phyloP scores from a whole-genome alignment of 2,888 invertebrate species.

The Orthosia gracilis region DNA sequence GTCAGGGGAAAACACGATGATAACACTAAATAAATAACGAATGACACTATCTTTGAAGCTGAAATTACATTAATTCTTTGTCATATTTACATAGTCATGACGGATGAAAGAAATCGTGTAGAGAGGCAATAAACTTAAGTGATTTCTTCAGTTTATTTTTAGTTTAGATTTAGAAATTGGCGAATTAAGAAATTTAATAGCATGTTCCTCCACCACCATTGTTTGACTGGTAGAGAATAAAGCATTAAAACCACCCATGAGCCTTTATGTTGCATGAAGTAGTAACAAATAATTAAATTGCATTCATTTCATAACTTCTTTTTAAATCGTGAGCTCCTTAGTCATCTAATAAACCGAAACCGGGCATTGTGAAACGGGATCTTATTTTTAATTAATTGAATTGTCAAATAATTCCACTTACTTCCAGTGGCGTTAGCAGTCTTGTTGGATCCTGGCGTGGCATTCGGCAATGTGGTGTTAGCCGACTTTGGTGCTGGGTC shows the following conservation, averaged over 20 bases:
- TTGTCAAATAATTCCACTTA: constrained; percentile 54
- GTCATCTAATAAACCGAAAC: background rate
- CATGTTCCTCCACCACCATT: no score
- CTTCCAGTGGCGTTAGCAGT: constrained; percentile 58
- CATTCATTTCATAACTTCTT: no score
- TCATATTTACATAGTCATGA: background rate
- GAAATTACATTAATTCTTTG: constrained; percentile 1
- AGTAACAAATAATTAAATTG: no score
- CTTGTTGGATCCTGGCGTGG: constrained; percentile 52
- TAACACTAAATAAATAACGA: constrained; percentile 27
- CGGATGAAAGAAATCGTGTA: background rate
- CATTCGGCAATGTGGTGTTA: constrained; percentile 34
- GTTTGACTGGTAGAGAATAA: no score
- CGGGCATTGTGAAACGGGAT: background rate
- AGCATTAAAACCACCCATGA: no score
- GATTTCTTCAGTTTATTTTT: no score
- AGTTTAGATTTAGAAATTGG: background rate
- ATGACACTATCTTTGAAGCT: constrained; percentile 14
- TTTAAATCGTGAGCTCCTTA: background rate
- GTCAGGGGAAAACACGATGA: background rate
- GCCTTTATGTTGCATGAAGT: no score
- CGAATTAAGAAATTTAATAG: background rate
- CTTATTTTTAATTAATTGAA: background rate
- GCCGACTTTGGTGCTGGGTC: constrained; percentile 1
- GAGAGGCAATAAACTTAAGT: background rate